Evolutionary conservation across 1,140 invertebrate genomes (phyloP), one percentile per base, ranked within the genome.

Genomic region (Limonius californicus): DNA sequence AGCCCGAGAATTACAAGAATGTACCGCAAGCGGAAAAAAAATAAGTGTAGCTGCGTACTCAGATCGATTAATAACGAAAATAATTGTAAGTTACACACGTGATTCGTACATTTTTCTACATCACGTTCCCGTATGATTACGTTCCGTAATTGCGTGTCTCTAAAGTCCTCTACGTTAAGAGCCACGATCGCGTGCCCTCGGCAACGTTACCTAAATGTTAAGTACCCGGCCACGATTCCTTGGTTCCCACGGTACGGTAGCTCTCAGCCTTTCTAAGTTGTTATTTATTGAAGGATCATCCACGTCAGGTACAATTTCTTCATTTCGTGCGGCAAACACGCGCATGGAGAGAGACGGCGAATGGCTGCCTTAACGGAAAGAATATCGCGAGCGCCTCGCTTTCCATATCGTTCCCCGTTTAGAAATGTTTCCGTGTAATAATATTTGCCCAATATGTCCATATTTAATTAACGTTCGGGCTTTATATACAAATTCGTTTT

Each of bases 131-230:
- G 42, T 35, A 45, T 18, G 42, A n/a, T 27, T 27, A 27, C 23
- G 23, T 27, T 27, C n/a, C 35, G n/a, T 57, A 57, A 62, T 62
- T 62, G 61, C 19, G 42, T n/a, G 19, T 39, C 19, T 57, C 61
- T 50, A 47, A 62, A 62, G 21, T 47, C n/a, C 27, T 12, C 7
- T 12, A 8, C 35, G 15, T 30, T 63, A 63, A 63, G 62, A 42
- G 21, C 47, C 47, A 63, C 16, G 45, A 59, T 63, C 62, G 62
- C 42, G 56, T 15, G 18, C 30, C 47, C 9, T 30, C 47, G 20
- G 16, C n/a, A 35, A 62, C 67, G 67, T 65, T 69, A 69, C 68
- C 62, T 67, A 67, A 69, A 69, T 69, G 63, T 65, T 67, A 66
- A 66, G 62, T 63, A 64, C 59, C 61, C 61, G 55, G 57, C 60